A percentile compares a stretch with the other conserved stretches of the same genome.
phyloP scores from a whole-genome alignment of 1,140 invertebrate genomes.

The Drosophila repleta region DNA sequence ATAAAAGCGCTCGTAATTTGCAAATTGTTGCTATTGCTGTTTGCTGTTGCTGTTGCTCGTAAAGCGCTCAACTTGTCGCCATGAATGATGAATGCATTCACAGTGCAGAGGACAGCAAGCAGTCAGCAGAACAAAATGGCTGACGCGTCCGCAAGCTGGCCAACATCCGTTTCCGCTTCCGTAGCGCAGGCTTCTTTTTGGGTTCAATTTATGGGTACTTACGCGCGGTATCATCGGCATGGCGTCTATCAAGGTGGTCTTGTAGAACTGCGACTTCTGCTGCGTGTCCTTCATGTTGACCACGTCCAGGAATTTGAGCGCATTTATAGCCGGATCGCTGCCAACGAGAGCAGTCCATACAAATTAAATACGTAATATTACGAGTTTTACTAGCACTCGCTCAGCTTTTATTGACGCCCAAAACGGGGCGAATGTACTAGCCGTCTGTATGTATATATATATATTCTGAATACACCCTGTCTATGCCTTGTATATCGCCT shows the following conservation, averaged over 20 bases:
- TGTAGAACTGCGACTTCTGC: constrained; percentile 95
- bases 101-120: constrained; percentile 20
- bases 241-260: constrained; percentile 92
- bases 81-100: constrained; percentile 66
- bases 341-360: constrained; percentile 35
- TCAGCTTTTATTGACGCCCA: neutral
- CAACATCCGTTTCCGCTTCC: constrained; percentile 53
- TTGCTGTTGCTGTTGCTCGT: constrained; percentile 52
- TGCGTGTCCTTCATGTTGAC: constrained; percentile 95
- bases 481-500: too few relatives aligned
- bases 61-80: constrained; percentile 63
- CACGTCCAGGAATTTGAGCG: constrained; percentile 95
- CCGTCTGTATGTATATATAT: neutral
- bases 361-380: constrained; percentile 29
- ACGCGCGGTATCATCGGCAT: constrained; percentile 96
- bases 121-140: constrained; percentile 20
- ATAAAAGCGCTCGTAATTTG: constrained; percentile 71
- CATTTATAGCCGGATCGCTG: constrained; percentile 94
- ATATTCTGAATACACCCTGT: neutral
- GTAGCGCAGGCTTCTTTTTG: neutral
- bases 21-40: constrained; percentile 69
- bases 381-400: constrained; percentile 14
- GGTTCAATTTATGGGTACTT: constrained; percentile 79
- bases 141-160: constrained; percentile 6
- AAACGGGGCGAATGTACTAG: neutral